Conservation (phyloP, 2,797 vertebrate species). For the Lepus oiostolus region DNA sequence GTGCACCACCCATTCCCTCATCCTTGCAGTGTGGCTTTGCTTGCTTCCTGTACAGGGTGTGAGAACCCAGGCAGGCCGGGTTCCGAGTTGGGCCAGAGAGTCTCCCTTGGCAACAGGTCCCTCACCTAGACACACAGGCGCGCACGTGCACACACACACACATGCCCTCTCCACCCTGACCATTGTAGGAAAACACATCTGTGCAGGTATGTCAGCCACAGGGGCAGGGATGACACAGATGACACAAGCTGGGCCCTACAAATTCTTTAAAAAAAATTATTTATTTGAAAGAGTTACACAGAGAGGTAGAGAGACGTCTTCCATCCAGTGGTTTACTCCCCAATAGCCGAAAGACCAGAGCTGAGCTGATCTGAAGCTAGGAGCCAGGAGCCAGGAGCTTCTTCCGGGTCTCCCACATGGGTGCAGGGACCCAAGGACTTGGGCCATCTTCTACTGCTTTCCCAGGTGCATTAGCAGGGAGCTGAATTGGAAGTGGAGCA, state of each 20-base stretch:
- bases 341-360: too few species aligned
- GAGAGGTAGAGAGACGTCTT: too few species aligned
- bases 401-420: too few species aligned
- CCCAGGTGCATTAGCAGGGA: too few species aligned
- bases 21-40: constrained; percentile 62
- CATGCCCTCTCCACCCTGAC: not conserved
- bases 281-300: too few species aligned
- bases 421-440: too few species aligned
- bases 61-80: constrained; percentile 47
- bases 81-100: not conserved
- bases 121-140: not conserved
- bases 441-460: too few species aligned
- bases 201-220: not conserved
- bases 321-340: too few species aligned
- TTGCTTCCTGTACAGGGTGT: constrained; percentile 75
- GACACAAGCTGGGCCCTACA: not conserved
- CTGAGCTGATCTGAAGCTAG: too few species aligned
- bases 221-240: not conserved
- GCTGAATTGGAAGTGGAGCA: too few species aligned
- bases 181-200: not conserved
- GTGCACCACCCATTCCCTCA: constrained; percentile 11
- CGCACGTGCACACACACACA: not conserved
- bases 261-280: not conserved
- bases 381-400: too few species aligned
- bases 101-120: not conserved